phyloP scores from a whole-genome alignment of 2,888 invertebrate genomes.

The Nematopogon swammerdamellus region DNA sequence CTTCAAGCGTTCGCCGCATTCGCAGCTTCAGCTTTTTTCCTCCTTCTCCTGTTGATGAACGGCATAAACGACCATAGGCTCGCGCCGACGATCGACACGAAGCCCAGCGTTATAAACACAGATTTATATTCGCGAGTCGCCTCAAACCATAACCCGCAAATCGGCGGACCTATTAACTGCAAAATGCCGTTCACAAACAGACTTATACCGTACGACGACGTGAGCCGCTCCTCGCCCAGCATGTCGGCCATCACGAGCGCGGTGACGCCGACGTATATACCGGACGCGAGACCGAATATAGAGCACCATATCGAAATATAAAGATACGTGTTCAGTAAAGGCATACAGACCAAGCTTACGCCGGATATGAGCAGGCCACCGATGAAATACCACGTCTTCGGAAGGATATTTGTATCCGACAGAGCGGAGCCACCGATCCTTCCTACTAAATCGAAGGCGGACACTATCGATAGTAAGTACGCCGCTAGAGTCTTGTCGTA shows the following conservation, averaged over 20 bases:
- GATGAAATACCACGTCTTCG: slow-evolving; percentile 80
- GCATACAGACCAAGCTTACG: slow-evolving; percentile 67
- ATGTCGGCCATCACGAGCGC: slow-evolving; percentile 87
- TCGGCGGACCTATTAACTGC: slow-evolving; percentile 77
- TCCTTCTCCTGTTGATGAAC: slow-evolving; percentile 52
- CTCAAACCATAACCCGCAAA: slow-evolving; percentile 74
- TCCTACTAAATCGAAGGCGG: slow-evolving; percentile 76
- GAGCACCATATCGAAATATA: slow-evolving; percentile 68
- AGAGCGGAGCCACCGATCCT: slow-evolving; percentile 82
- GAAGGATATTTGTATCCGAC: slow-evolving; percentile 72
- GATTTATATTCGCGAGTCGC: slow-evolving; percentile 63
- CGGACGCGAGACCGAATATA: slow-evolving; percentile 78
- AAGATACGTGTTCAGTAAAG: slow-evolving; percentile 62
- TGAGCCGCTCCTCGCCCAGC: slow-evolving; percentile 78
- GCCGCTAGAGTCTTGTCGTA: slow-evolving; percentile 71
- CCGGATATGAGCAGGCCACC: slow-evolving; percentile 77
- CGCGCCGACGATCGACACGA: slow-evolving; percentile 69
- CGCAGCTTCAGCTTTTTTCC: slow-evolving; percentile 8
- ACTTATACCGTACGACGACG: slow-evolving; percentile 84
- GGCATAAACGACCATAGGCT: slow-evolving; percentile 75
- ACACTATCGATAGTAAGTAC: slow-evolving; percentile 74
- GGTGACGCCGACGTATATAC: slow-evolving; percentile 81
- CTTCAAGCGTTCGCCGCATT: neutral
- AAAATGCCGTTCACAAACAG: slow-evolving; percentile 80
- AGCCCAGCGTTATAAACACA: slow-evolving; percentile 70